Conservation (phyloP, 2,888 invertebrate genomes). For the Drosophila parthenogenetica region DNA sequence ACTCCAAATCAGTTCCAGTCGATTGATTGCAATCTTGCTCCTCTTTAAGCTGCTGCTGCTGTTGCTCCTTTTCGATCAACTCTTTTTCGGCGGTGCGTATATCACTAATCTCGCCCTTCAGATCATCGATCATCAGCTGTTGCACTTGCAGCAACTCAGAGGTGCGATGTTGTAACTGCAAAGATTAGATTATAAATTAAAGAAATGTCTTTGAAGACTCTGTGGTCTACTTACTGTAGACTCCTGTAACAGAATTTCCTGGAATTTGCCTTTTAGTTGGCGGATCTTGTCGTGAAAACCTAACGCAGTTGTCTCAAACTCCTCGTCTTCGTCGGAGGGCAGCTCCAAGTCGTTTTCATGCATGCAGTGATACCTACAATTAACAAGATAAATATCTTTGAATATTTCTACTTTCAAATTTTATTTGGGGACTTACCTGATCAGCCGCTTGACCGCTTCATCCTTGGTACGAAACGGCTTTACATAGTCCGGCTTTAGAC, state of each 20-base stretch:
- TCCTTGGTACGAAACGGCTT: constrained; percentile 89
- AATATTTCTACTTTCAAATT: background rate
- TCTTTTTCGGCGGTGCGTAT: constrained; percentile 85
- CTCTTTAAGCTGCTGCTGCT: constrained; percentile 47
- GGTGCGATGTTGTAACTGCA: constrained; percentile 89
- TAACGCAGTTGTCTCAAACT: constrained; percentile 89
- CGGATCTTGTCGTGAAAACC: constrained; percentile 90
- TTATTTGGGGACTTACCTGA: constrained; percentile 84
- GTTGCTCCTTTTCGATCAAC: constrained; percentile 36
- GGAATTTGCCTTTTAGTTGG: constrained; percentile 90
- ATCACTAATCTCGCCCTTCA: constrained; percentile 88
- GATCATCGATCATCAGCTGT: constrained; percentile 90
- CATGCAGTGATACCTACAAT: constrained; percentile 89
- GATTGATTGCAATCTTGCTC: constrained; percentile 32
- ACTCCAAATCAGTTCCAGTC: background rate
- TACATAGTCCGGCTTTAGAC: constrained; percentile 90
- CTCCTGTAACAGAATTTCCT: constrained; percentile 90
- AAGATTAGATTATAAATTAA: constrained; percentile 28
- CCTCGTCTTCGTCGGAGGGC: constrained; percentile 89
- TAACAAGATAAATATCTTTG: background rate
- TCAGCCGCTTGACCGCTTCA: constrained; percentile 91
- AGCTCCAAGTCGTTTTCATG: constrained; percentile 87
- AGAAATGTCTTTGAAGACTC: background rate
- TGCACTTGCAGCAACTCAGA: constrained; percentile 92
- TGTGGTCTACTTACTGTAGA: constrained; percentile 88